phyloP scores from a whole-genome alignment of 2,888 invertebrate species.

The Xestoiulus laeticollis region DNA sequence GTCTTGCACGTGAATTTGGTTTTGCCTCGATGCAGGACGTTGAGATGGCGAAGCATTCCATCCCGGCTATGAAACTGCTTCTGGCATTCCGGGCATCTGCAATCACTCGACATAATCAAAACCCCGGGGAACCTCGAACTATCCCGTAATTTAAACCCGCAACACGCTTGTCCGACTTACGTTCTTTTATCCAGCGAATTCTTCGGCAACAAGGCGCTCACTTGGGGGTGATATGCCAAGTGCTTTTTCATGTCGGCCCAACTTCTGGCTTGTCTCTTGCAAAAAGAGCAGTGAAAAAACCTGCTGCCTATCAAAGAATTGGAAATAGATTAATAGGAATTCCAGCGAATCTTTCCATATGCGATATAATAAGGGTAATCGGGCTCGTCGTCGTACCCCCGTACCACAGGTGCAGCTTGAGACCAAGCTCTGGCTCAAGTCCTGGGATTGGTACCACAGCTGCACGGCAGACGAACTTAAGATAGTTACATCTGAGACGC shows the following conservation, averaged over 20 bases:
- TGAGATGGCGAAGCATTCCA: neutral
- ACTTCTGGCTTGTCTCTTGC: neutral
- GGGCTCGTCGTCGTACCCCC: too few species aligned
- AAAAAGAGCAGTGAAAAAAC: neutral
- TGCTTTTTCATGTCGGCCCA: neutral
- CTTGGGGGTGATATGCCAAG: neutral
- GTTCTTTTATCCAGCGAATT: neutral
- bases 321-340: neutral
- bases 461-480: too few species aligned
- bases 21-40: neutral
- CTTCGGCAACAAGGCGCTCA: neutral
- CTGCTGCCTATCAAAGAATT: neutral
- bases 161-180: neutral
- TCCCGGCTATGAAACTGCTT: conserved; percentile 6
- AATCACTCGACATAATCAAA: neutral
- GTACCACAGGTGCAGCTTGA: too few species aligned
- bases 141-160: too few species aligned
- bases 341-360: too few species aligned
- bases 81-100: neutral
- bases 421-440: too few species aligned
- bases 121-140: too few species aligned
- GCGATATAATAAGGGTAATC: too few species aligned
- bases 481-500: too few species aligned
- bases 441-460: too few species aligned
- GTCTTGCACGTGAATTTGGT: neutral